A percentile compares a stretch with the other conserved stretches of the same genome.
phyloP scores from a whole-genome alignment of 2,797 vertebrate genomes.

The Clamator glandarius region DNA sequence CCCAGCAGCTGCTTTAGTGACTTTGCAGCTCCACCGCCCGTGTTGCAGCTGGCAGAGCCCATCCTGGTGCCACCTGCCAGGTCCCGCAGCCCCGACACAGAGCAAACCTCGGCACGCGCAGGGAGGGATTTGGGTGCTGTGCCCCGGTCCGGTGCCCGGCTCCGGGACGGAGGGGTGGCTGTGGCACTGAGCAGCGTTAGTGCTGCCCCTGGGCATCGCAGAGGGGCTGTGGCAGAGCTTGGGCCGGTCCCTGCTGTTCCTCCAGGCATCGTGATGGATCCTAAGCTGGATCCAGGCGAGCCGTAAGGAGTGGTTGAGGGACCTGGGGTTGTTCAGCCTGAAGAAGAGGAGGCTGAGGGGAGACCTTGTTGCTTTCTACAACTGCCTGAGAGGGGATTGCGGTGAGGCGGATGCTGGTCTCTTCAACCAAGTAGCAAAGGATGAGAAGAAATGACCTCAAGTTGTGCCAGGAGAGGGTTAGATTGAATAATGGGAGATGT shows the following conservation, averaged over 20 bases:
- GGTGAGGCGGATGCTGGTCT: too few relatives aligned
- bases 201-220: rapidly evolving
- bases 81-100: neutral
- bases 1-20: neutral
- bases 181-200: rapidly evolving
- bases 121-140: rapidly evolving
- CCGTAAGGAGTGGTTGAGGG: too few relatives aligned
- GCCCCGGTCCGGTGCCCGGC: neutral
- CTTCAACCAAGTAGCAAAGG: too few relatives aligned
- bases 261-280: neutral
- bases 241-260: too few relatives aligned
- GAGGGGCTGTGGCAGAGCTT: neutral
- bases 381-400: too few relatives aligned
- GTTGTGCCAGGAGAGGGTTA: too few relatives aligned
- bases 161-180: neutral
- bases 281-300: too few relatives aligned
- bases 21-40: neutral
- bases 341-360: too few relatives aligned
- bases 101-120: rapidly evolving
- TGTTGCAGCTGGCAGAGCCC: neutral
- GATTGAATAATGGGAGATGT: too few relatives aligned
- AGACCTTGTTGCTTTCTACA: too few relatives aligned
- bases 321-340: too few relatives aligned
- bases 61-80: neutral
- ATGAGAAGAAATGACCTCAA: too few relatives aligned